Evolutionary conservation across 2,113 vertebrate species (phyloP).

Genomic region (Lepus americanus): DNA sequence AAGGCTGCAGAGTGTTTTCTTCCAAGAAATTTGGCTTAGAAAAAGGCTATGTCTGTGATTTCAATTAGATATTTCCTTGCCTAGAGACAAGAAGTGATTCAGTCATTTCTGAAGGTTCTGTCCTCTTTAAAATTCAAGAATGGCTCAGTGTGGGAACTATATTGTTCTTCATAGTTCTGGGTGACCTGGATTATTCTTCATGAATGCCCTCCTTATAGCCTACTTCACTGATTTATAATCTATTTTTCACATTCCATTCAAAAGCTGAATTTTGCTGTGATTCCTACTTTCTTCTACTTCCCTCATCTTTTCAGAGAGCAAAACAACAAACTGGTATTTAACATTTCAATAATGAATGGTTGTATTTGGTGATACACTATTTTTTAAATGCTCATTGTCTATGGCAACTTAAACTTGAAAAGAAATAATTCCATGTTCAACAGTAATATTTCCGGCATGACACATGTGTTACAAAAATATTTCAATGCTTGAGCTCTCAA

Average conservation of each 20-base stretch:
- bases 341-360: not conserved
- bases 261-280: not conserved
- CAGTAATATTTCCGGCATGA: slow-evolving; percentile 40
- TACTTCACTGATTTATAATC: slow-evolving; percentile 13
- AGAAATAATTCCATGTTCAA: slow-evolving; percentile 51
- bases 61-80: not conserved
- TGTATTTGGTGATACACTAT: not conserved
- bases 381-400: not conserved
- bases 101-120: not conserved
- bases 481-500: slow-evolving; percentile 55
- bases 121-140: not conserved
- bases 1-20: not conserved
- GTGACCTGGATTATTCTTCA: not conserved
- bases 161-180: not conserved
- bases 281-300: slow-evolving; percentile 9
- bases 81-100: not conserved
- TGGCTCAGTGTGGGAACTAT: not conserved
- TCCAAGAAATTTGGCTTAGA: not conserved
- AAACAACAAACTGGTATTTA: not conserved
- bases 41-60: not conserved
- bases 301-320: not conserved
- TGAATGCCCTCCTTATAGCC: not conserved
- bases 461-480: slow-evolving; percentile 62
- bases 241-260: slow-evolving; percentile 23
- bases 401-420: slow-evolving; percentile 64